These are phyloP conservation scores for Lithophane leautieri DNA, from an alignment of 2,888 invertebrate species.

Conservation along the genomic window DNA sequence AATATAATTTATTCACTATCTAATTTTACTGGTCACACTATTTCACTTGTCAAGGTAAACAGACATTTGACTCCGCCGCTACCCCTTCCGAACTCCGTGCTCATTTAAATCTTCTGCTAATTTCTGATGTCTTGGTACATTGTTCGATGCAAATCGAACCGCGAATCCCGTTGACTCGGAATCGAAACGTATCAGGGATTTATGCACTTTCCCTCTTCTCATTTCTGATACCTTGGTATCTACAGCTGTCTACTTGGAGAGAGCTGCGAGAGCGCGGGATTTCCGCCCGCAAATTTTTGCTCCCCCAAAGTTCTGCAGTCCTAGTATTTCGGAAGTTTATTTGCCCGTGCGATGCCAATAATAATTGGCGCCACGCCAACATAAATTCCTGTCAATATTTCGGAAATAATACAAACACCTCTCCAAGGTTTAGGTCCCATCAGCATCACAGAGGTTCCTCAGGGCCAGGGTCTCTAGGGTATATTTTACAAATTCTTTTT, in stretches of 20 bases:
- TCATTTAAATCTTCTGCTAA: background rate
- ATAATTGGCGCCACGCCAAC: background rate
- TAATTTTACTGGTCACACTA: background rate
- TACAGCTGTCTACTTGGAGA: no score
- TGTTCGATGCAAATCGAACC: background rate
- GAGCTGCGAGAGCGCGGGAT: background rate
- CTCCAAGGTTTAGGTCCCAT: no score
- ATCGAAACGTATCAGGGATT: background rate
- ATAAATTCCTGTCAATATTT: no score
- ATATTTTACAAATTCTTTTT: no score
- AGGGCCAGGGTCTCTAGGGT: no score
- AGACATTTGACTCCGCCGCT: no score
- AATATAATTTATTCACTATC: background rate
- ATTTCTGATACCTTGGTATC: background rate
- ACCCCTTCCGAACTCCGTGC: background rate
- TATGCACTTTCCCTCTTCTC: background rate
- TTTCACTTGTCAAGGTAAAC: background rate
- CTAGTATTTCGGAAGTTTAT: background rate
- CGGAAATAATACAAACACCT: no score
- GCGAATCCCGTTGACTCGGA: no score
- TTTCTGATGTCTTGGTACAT: slow-evolving; percentile 2
- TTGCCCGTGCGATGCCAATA: background rate
- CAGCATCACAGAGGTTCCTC: no score
- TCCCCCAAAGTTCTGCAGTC: background rate
- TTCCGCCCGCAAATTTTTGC: background rate